Conservation (phyloP, 2,797 vertebrate genomes). For the Gymnothorax reevesii region DNA sequence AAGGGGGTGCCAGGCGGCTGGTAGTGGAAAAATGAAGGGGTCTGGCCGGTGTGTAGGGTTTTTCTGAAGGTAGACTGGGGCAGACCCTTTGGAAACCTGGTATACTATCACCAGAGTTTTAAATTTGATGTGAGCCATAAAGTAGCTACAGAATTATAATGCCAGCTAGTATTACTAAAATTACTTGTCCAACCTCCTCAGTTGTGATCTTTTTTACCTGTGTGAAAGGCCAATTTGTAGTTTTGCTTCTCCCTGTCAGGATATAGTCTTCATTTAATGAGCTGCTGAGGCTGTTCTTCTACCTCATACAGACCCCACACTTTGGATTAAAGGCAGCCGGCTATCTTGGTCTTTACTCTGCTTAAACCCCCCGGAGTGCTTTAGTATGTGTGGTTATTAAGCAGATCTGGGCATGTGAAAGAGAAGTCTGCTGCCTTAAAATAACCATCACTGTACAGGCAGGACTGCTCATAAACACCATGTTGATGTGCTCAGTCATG, state of each 20-base stretch:
- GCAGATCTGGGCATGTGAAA: background rate
- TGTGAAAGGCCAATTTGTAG: conserved; percentile 5
- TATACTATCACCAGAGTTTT: too few species aligned
- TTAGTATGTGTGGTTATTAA: conserved; percentile 1
- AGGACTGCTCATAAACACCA: background rate
- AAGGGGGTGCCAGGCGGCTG: too few species aligned
- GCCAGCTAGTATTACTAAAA: background rate
- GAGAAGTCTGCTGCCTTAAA: background rate
- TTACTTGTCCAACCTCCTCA: background rate
- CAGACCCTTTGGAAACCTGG: too few species aligned
- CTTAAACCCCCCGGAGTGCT: background rate
- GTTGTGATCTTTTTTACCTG: conserved; percentile 4
- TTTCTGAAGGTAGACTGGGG: too few species aligned
- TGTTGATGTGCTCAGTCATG: background rate
- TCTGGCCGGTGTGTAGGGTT: too few species aligned
- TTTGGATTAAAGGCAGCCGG: conserved; percentile 3
- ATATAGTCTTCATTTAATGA: background rate
- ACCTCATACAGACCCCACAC: background rate
- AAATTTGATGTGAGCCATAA: too few species aligned
- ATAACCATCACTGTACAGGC: background rate
- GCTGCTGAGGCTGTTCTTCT: background rate
- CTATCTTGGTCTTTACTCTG: conserved; percentile 1
- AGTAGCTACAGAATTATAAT: background rate
- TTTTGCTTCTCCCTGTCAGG: background rate
- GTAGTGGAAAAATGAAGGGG: too few species aligned